phyloP scores from a whole-genome alignment of 2,888 invertebrate genomes.

The Hydraecia micacea region DNA sequence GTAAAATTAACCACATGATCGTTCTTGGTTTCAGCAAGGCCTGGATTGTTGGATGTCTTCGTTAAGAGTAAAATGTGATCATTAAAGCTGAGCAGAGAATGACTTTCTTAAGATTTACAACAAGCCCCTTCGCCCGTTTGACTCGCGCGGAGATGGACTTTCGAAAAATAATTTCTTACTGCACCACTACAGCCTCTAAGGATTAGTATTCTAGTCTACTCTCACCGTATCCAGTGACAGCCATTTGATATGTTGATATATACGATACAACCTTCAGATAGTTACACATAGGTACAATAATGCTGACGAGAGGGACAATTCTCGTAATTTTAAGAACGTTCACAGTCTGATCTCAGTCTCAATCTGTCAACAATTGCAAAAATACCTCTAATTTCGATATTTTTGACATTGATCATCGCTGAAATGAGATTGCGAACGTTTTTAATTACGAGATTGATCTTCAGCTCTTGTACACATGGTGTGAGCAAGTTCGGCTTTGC shows the following conservation, averaged over 20 bases:
- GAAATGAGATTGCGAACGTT: too few species aligned
- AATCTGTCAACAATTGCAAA: too few species aligned
- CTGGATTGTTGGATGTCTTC: conserved; percentile 19
- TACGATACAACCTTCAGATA: not conserved
- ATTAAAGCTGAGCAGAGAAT: not conserved
- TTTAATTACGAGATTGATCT: too few species aligned
- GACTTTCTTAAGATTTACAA: not conserved
- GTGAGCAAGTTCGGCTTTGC: not conserved
- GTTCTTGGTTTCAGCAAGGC: conserved; percentile 48
- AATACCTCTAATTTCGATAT: too few species aligned
- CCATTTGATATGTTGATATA: not conserved
- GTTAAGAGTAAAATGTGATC: conserved; percentile 13
- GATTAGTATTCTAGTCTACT: not conserved
- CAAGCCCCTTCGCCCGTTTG: not conserved
- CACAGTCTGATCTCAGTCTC: too few species aligned
- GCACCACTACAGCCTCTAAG: not conserved
- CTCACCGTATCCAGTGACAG: too few species aligned
- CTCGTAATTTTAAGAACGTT: too few species aligned
- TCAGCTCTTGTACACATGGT: not conserved
- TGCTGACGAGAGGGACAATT: not conserved
- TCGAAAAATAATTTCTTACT: not conserved
- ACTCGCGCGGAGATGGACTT: not conserved
- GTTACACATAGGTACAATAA: not conserved
- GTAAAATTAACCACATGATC: conserved; percentile 69
- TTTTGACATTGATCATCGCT: too few species aligned